These are phyloP conservation scores for Corythornis cristatus DNA, from an alignment of 2,113 vertebrate species.

Conservation along the genomic window DNA sequence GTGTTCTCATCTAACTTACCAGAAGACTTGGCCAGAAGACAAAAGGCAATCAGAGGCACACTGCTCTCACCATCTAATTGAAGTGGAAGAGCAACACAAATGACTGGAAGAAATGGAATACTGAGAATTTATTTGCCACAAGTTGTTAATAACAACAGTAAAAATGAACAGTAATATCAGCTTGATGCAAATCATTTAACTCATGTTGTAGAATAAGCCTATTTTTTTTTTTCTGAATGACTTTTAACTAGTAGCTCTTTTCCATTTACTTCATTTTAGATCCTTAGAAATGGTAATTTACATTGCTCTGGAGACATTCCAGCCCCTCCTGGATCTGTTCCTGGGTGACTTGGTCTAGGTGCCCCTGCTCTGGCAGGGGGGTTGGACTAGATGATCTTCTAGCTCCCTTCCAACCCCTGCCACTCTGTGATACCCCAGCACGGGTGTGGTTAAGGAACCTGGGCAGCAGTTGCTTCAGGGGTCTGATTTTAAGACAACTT, in stretches of 20 bases:
- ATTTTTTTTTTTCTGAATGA: background rate
- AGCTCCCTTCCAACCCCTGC: no score
- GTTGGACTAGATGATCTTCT: no score
- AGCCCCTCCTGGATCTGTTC: no score
- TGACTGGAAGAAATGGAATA: background rate
- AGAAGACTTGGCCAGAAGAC: background rate
- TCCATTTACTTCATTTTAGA: background rate
- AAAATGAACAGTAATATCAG: background rate
- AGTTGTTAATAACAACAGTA: background rate
- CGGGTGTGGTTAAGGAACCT: background rate
- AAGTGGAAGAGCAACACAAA: background rate
- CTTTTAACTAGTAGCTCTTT: background rate
- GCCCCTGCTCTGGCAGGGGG: no score
- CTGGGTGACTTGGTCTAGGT: no score
- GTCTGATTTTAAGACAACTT: slow-evolving; percentile 7
- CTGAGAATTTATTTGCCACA: slow-evolving; percentile 12
- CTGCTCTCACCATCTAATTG: background rate
- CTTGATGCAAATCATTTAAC: background rate
- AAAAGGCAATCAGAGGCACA: background rate
- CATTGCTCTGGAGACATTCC: no score
- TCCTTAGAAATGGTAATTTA: background rate
- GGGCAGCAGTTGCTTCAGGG: background rate
- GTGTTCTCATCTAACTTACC: background rate
- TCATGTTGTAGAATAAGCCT: background rate
- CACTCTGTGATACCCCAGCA: background rate